A percentile compares a stretch with the other conserved stretches of the same genome.
Conservation (phyloP, 1,140 invertebrate genomes). For the Bombus superbus region DNA sequence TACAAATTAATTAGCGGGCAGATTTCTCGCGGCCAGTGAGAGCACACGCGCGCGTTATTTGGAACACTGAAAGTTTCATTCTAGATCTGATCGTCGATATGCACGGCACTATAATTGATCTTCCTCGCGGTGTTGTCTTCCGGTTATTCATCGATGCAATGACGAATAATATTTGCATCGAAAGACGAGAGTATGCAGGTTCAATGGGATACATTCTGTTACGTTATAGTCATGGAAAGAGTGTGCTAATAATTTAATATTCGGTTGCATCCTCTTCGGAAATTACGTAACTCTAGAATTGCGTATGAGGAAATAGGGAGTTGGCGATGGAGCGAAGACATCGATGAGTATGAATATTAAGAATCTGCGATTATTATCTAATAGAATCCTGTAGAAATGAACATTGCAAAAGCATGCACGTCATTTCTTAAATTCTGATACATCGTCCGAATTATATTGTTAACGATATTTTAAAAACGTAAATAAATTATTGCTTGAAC, state of each 20-base stretch:
- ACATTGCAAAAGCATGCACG: neutral
- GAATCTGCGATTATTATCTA: neutral
- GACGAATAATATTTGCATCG: conserved; percentile 7
- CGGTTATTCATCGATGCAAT: neutral
- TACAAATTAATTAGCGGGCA: conserved; percentile 40
- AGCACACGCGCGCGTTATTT: conserved; percentile 13
- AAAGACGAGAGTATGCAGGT: neutral
- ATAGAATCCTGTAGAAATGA: neutral
- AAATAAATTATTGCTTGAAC: neutral
- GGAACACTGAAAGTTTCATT: conserved; percentile 43
- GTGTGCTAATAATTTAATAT: neutral
- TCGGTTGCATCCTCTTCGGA: conserved; percentile 10
- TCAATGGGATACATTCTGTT: conserved; percentile 3
- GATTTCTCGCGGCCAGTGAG: conserved; percentile 33
- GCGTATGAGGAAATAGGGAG: neutral
- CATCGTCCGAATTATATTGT: too few species aligned
- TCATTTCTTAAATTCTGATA: too few species aligned
- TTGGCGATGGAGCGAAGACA: neutral
- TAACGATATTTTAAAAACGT: too few species aligned
- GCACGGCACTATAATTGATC: neutral
- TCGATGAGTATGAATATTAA: neutral
- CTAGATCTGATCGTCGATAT: neutral
- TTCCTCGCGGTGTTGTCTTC: neutral
- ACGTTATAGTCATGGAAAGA: neutral
- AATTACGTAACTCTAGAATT: conserved; percentile 15